A percentile compares a stretch with the other conserved stretches of the same genome.
phyloP scores from a whole-genome alignment of 2,888 invertebrate genomes.

The Eristalinus aeneus region DNA sequence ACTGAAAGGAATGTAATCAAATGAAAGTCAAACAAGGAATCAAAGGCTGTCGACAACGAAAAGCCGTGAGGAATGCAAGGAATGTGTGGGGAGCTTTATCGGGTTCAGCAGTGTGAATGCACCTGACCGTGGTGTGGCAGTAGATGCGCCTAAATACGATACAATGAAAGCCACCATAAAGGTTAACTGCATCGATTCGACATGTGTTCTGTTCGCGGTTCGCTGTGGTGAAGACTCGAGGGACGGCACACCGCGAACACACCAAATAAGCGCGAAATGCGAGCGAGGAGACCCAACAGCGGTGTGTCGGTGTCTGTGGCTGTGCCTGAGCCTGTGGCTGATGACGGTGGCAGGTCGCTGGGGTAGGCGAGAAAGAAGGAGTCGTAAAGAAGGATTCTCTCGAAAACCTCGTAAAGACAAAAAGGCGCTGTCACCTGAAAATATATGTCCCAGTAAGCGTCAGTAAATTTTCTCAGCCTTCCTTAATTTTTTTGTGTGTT shows the following conservation, averaged over 20 bases:
- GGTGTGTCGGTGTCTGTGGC: background rate
- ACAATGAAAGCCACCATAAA: slow-evolving; percentile 68
- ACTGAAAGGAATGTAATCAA: slow-evolving; percentile 63
- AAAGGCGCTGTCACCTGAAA: slow-evolving; percentile 74
- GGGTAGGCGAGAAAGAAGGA: slow-evolving; percentile 37
- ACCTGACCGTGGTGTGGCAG: slow-evolving; percentile 44
- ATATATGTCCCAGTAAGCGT: slow-evolving; percentile 72
- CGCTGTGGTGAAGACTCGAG: slow-evolving; percentile 35
- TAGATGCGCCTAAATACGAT: slow-evolving; percentile 62
- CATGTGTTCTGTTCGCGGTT: slow-evolving; percentile 54
- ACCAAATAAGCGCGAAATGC: slow-evolving; percentile 48
- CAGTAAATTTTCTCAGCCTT: slow-evolving; percentile 73
- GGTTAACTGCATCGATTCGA: slow-evolving; percentile 67
- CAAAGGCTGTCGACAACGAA: slow-evolving; percentile 39
- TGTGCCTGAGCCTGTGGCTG: background rate
- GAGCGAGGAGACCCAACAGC: slow-evolving; percentile 17
- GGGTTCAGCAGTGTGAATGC: slow-evolving; percentile 5
- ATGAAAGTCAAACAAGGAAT: slow-evolving; percentile 72
- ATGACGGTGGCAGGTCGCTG: background rate
- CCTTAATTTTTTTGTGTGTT: background rate
- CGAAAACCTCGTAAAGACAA: slow-evolving; percentile 67
- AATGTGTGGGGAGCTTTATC: slow-evolving; percentile 16
- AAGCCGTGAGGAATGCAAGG: slow-evolving; percentile 71
- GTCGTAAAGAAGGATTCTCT: slow-evolving; percentile 66
- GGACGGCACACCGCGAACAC: slow-evolving; percentile 1